phyloP scores from a whole-genome alignment of 2,888 invertebrate species.

The Sesamia inferens region DNA sequence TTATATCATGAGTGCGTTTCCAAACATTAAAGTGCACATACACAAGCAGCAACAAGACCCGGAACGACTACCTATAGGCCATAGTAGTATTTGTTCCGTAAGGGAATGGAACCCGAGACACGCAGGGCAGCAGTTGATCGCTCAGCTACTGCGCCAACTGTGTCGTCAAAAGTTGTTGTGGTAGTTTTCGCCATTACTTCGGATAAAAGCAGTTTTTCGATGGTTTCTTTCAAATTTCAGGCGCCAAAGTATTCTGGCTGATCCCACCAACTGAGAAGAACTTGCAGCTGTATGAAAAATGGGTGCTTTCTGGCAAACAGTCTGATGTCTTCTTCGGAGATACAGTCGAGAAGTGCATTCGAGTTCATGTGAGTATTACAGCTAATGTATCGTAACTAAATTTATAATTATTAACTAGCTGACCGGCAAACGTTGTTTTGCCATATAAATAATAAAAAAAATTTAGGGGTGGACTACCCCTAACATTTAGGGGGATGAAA shows the following conservation, averaged over 20 bases:
- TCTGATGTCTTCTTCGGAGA: conserved; percentile 99
- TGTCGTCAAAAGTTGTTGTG: background rate
- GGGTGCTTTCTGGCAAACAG: conserved; percentile 98
- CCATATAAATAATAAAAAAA: no score
- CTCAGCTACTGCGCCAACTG: no score
- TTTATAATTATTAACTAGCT: background rate
- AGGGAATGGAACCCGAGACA: no score
- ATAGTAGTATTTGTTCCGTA: no score
- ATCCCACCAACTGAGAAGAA: conserved; percentile 99
- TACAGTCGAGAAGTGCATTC: conserved; percentile 97
- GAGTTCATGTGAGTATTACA: conserved; percentile 91
- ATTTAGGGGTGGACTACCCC: no score
- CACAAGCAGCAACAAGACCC: no score
- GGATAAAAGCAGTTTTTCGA: background rate
- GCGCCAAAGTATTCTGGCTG: conserved; percentile 99
- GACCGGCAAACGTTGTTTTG: no score
- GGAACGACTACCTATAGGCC: no score
- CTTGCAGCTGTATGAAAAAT: conserved; percentile 97
- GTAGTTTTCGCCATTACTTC: background rate
- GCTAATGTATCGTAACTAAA: background rate
- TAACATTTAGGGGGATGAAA: no score
- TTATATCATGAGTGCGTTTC: no score
- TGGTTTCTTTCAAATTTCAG: conserved; percentile 82
- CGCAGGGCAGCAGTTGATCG: no score
- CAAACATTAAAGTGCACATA: no score